Evolutionary conservation across 2,797 vertebrate species (phyloP).

Genomic region (Mus caroli): DNA sequence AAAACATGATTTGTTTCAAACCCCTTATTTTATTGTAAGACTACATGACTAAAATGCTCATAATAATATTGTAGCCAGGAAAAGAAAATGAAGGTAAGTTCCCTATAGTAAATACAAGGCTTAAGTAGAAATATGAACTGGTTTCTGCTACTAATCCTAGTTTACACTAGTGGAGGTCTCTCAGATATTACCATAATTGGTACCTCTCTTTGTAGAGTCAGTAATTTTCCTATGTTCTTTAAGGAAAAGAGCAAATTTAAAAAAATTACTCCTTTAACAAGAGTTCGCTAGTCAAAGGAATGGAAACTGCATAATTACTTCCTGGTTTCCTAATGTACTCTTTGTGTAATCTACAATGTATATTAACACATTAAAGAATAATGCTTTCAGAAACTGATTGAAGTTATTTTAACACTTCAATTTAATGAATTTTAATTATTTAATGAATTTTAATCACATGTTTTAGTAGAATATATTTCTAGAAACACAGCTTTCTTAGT

Average conservation of each 20-base stretch:
- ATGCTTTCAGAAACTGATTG: not conserved
- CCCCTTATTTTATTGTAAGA: not conserved
- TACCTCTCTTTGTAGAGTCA: not conserved
- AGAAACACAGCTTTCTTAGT: not conserved
- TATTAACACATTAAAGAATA: not conserved
- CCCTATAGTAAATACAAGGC: not conserved
- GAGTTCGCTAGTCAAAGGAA: not conserved
- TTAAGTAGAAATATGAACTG: not conserved
- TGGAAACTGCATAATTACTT: not conserved
- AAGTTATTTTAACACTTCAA: not conserved
- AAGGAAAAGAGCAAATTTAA: not conserved
- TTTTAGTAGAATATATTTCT: not conserved
- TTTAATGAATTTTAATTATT: not conserved
- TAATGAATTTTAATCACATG: not conserved
- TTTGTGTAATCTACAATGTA: not conserved
- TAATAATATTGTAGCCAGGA: not conserved
- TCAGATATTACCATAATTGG: not conserved
- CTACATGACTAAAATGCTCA: not conserved
- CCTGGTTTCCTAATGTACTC: not conserved
- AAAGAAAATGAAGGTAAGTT: constrained; percentile 30
- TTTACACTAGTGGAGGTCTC: not conserved
- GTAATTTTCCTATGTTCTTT: not conserved
- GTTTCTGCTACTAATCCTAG: not conserved
- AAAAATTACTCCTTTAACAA: not conserved
- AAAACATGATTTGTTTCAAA: not conserved